Conservation (phyloP, 2,888 invertebrate species). For the Yponomeuta plumbellus region DNA sequence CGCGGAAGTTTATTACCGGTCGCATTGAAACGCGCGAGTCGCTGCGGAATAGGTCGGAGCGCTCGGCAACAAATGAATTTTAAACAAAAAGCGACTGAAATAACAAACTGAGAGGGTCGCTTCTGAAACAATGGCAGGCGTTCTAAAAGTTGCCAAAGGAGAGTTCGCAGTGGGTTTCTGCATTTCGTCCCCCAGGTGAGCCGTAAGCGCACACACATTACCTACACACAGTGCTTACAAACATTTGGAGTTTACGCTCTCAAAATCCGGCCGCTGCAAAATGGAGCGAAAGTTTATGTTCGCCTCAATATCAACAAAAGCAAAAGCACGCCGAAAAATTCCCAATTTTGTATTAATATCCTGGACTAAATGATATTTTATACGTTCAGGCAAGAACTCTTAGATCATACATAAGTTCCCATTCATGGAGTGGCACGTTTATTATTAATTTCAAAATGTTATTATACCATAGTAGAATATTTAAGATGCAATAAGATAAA, state of each 20-base stretch:
- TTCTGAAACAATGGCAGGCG: constrained; percentile 8
- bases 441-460: too few species aligned
- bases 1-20: constrained; percentile 13
- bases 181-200: constrained; percentile 16
- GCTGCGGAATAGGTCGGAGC: constrained; percentile 6
- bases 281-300: constrained; percentile 1
- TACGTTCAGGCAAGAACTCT: too few species aligned
- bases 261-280: not conserved
- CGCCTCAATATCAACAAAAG: not conserved
- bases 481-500: too few species aligned
- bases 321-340: not conserved
- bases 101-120: constrained; percentile 10
- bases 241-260: not conserved
- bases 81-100: constrained; percentile 12
- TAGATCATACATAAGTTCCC: too few species aligned
- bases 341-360: not conserved
- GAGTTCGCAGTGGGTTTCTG: not conserved
- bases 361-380: not conserved
- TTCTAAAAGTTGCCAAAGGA: not conserved
- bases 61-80: constrained; percentile 16
- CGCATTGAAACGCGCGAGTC: constrained; percentile 12
- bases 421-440: too few species aligned
- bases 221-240: not conserved
- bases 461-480: too few species aligned
- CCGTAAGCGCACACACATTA: too few species aligned